Conservation (phyloP, 2,797 vertebrate species). For the Poecilia velifera region DNA sequence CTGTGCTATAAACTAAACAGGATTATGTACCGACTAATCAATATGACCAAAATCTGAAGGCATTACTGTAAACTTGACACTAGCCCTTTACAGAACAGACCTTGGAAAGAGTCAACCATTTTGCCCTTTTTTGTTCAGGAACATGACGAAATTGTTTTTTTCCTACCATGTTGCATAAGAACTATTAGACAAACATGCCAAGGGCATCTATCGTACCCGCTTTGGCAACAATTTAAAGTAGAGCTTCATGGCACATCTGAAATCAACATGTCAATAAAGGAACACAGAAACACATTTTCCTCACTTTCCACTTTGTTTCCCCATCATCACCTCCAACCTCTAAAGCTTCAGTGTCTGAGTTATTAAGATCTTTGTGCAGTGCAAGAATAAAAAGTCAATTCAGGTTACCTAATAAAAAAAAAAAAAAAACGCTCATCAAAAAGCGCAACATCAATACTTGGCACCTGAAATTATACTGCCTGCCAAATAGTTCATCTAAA, state of each 20-base stretch:
- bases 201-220: not conserved
- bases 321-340: not conserved
- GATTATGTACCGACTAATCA: not conserved
- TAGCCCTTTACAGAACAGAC: slow-evolving; percentile 35
- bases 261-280: not conserved
- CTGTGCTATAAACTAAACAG: slow-evolving; percentile 1
- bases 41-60: not conserved
- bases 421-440: not conserved
- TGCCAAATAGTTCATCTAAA: not conserved
- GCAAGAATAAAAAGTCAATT: not conserved
- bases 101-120: not conserved
- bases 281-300: not conserved
- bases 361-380: not conserved
- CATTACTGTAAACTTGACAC: not conserved
- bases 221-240: not conserved
- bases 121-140: not conserved
- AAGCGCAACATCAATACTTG: not conserved
- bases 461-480: not conserved
- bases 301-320: not conserved
- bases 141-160: not conserved
- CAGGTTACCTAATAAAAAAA: not conserved
- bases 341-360: not conserved
- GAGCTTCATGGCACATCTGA: not conserved
- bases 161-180: not conserved
- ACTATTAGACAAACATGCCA: not conserved